Evolutionary conservation across 2,113 vertebrate genomes (phyloP).

Genomic region (Bolborhynchus lineola): DNA sequence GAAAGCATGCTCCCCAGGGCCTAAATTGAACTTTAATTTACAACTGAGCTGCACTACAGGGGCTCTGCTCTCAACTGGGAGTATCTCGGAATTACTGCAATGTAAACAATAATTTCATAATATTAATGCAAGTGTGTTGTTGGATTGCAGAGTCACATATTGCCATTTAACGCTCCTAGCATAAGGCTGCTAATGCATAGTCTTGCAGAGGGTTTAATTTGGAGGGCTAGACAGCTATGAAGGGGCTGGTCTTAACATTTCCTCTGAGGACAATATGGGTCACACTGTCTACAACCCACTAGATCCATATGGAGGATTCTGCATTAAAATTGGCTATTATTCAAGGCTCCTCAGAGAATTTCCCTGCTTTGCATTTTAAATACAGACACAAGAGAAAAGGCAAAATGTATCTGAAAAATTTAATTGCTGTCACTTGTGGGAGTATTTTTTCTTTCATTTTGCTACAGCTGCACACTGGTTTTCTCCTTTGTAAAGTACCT

Average conservation of each 20-base stretch:
- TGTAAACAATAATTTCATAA: slow-evolving; percentile 35
- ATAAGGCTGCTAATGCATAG: background rate
- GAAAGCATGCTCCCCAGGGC: background rate
- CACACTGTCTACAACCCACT: background rate
- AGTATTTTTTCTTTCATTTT: background rate
- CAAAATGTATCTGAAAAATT: background rate
- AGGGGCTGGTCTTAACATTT: background rate
- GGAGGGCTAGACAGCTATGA: background rate
- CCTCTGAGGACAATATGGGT: background rate
- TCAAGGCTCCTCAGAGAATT: background rate
- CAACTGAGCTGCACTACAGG: background rate
- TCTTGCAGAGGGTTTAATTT: background rate
- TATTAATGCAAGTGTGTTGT: background rate
- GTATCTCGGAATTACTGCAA: slow-evolving; percentile 10
- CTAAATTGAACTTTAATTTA: background rate
- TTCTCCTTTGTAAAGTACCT: background rate
- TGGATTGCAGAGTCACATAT: background rate
- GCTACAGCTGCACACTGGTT: background rate
- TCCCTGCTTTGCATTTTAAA: background rate
- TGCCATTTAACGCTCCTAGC: background rate
- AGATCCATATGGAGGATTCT: background rate
- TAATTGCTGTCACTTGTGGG: background rate
- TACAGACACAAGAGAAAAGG: background rate
- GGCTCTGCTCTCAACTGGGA: background rate
- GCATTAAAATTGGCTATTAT: background rate